A percentile compares a stretch with the other conserved stretches of the same genome.
phyloP scores from a whole-genome alignment of 1,140 invertebrate genomes.

The Trichonephila inaurata region DNA sequence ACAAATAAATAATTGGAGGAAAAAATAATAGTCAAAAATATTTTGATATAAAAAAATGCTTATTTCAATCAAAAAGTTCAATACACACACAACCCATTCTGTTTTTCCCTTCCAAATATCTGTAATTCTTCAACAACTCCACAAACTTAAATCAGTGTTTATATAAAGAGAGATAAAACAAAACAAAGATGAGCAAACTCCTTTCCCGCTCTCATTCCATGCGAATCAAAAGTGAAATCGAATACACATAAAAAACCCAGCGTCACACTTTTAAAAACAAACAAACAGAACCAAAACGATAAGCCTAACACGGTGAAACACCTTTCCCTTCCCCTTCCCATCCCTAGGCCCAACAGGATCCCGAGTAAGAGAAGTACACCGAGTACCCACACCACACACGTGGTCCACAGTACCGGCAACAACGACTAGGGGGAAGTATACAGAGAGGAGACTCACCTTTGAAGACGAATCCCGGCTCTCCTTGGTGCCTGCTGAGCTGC shows the following conservation, averaged over 20 bases:
- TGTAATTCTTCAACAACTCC: no score
- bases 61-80: no score
- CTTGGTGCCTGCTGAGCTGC: not conserved
- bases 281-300: not conserved
- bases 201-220: not conserved
- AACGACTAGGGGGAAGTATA: not conserved
- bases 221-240: not conserved
- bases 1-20: no score
- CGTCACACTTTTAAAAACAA: not conserved
- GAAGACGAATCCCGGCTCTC: slow-evolving; percentile 65
- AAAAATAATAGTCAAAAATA: no score
- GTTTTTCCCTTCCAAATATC: no score
- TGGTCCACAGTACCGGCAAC: slow-evolving; percentile 33
- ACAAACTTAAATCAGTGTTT: no score
- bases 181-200: not conserved
- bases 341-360: not conserved
- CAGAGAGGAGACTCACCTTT: slow-evolving; percentile 53
- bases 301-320: slow-evolving; percentile 32
- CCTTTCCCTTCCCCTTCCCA: no score
- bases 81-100: no score
- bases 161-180: not conserved
- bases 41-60: no score
- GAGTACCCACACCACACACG: not conserved
- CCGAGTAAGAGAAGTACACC: not conserved
- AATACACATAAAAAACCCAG: not conserved